Conservation (phyloP, 1,140 invertebrate species). For the Brachionus rubens region DNA sequence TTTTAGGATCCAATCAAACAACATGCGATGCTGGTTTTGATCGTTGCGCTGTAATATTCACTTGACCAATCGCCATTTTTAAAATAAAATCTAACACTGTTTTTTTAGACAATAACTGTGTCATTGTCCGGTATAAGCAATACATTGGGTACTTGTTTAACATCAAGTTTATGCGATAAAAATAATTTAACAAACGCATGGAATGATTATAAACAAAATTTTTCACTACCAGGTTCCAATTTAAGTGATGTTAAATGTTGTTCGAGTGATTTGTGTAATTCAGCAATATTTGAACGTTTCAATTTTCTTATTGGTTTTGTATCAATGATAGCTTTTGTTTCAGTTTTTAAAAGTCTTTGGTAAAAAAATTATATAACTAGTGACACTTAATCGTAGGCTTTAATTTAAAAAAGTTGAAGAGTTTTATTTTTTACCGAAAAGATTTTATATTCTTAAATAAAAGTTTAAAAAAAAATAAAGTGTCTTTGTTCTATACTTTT, state of each 20-base stretch:
- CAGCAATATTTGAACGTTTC: neutral
- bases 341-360: no score
- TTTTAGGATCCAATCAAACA: neutral
- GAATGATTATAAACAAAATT: neutral
- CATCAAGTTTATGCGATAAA: neutral
- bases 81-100: neutral
- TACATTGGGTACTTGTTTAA: neutral
- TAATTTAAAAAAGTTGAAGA: no score
- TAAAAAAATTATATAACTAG: no score
- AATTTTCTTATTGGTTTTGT: neutral
- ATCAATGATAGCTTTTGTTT: neutral
- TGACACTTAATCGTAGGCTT: no score
- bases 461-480: no score
- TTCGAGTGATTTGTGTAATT: neutral
- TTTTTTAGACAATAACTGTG: neutral
- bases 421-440: no score
- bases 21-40: neutral
- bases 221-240: neutral
- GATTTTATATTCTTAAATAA: no score
- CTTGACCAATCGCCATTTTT: neutral
- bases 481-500: no score
- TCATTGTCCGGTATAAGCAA: neutral
- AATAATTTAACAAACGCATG: neutral
- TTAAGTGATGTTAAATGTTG: neutral
- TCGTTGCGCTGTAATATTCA: neutral